Conservation (phyloP, 2,113 vertebrate species). For the Calidris pugnax region DNA sequence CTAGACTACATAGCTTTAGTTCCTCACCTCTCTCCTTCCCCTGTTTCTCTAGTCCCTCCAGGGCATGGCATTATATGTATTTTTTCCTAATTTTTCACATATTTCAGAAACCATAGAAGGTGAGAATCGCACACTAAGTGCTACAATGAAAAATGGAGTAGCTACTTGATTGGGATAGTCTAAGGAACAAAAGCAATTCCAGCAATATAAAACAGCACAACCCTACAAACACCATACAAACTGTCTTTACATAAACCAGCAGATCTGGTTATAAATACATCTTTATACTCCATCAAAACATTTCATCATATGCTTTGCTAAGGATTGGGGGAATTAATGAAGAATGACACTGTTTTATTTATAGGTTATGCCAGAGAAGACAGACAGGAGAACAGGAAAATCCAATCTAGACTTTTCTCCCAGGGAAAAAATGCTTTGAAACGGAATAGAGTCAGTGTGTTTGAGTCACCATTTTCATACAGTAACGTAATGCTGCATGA, state of each 20-base stretch:
- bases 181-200: not conserved
- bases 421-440: not conserved
- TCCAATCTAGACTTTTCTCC: not conserved
- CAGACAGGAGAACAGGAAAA: not conserved
- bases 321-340: not conserved
- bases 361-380: not conserved
- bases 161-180: not conserved
- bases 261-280: not conserved
- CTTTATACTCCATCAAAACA: not conserved
- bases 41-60: not conserved
- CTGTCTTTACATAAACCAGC: not conserved
- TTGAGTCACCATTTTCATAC: not conserved
- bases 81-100: not conserved
- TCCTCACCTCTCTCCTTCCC: not conserved
- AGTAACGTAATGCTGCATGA: not conserved
- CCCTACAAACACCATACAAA: not conserved
- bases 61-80: not conserved
- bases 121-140: not conserved
- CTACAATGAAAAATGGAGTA: not conserved
- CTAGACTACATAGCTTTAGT: not conserved
- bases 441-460: not conserved
- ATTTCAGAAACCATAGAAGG: not conserved
- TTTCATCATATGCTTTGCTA: not conserved
- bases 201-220: not conserved
- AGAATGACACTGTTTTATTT: not conserved